Evolutionary conservation across 2,113 vertebrate genomes (phyloP).

Genomic region (Ammodytes dubius): DNA sequence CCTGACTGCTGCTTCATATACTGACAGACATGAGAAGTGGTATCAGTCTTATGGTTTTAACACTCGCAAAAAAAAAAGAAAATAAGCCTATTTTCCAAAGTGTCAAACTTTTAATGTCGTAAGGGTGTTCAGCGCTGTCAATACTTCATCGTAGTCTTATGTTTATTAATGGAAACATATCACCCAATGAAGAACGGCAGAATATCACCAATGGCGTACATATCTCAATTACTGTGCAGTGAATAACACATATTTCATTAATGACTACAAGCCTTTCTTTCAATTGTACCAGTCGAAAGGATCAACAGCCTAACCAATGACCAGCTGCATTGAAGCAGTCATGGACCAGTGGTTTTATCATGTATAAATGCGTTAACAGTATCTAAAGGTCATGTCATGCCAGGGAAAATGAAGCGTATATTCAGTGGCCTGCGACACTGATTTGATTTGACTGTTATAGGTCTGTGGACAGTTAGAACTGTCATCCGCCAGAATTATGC

Average conservation of each 20-base stretch:
- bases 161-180: not conserved
- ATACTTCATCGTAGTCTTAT: not conserved
- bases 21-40: not conserved
- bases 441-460: slow-evolving; percentile 55
- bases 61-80: not conserved
- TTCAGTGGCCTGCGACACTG: slow-evolving; percentile 46
- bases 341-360: slow-evolving; percentile 62
- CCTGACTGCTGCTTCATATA: not conserved
- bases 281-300: slow-evolving; percentile 27
- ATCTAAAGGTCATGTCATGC: slow-evolving; percentile 62
- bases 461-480: slow-evolving; percentile 37
- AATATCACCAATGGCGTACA: not conserved
- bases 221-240: not conserved
- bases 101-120: not conserved
- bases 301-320: slow-evolving; percentile 44
- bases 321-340: slow-evolving; percentile 42
- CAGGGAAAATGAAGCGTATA: slow-evolving; percentile 54
- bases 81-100: not conserved
- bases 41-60: not conserved
- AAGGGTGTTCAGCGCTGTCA: not conserved
- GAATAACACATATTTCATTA: slow-evolving; percentile 18
- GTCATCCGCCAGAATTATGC: slow-evolving; percentile 55
- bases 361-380: slow-evolving; percentile 54
- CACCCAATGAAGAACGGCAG: not conserved
- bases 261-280: slow-evolving; percentile 25